Conservation (phyloP, 2,888 invertebrate genomes). For the Agrypnus murinus region DNA sequence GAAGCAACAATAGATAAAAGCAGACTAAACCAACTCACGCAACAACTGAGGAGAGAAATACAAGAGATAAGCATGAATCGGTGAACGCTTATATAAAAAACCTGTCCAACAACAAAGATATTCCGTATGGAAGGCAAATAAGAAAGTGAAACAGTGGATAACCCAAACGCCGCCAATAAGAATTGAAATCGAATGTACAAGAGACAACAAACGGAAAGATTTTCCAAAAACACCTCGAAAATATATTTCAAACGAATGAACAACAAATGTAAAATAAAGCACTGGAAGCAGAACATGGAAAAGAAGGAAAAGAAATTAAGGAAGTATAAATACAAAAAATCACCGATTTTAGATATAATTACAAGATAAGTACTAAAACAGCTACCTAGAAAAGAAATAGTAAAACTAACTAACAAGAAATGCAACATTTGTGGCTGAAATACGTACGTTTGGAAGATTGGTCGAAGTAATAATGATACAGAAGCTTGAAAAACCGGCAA, state of each 20-base stretch:
- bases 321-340: slow-evolving; percentile 2
- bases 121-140: slow-evolving; percentile 16
- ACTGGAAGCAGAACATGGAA: background rate
- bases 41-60: slow-evolving; percentile 37
- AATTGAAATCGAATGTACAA: slow-evolving; percentile 9
- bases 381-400: slow-evolving; percentile 45
- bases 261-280: background rate
- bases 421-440: slow-evolving; percentile 49
- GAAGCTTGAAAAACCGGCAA: slow-evolving; percentile 54
- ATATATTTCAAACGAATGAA: slow-evolving; percentile 7
- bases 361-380: background rate
- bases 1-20: slow-evolving; percentile 23
- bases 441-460: slow-evolving; percentile 57
- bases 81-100: slow-evolving; percentile 15
- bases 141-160: slow-evolving; percentile 14
- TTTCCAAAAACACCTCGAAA: slow-evolving; percentile 16
- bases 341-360: slow-evolving; percentile 9
- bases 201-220: slow-evolving; percentile 11
- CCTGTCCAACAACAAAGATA: slow-evolving; percentile 34
- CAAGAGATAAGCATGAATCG: slow-evolving; percentile 35
- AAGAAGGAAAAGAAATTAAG: slow-evolving; percentile 11
- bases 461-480: slow-evolving; percentile 35
- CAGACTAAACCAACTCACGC: slow-evolving; percentile 26
- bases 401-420: slow-evolving; percentile 54
- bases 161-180: slow-evolving; percentile 9